Base-by-base conservation (phyloP, 92 coral and sea anemone species). In the Micromussa lordhowensis region DNA sequence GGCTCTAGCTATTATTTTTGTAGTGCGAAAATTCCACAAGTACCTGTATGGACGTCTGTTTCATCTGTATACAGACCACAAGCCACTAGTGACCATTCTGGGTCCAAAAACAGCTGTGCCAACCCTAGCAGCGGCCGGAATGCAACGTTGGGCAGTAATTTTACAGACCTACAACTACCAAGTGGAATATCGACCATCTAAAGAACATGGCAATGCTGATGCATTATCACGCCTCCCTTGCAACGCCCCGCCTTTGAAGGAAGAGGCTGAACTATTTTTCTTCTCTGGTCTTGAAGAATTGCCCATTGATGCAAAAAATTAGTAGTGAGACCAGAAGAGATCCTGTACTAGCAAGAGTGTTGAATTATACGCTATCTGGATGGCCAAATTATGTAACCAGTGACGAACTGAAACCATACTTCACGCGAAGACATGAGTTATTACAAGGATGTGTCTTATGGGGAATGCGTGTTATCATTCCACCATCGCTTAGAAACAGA, bases 191-290 rank as follows among this genome's bases (percentile, higher is more conserved):
- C n/a, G n/a, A n/a, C n/a, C n/a, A n/a, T n/a, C n/a, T n/a, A n/a
- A n/a, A n/a, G n/a, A n/a, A n/a, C n/a, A n/a, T n/a, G n/a, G n/a
- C n/a, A n/a, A n/a, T n/a, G n/a, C n/a, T n/a, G n/a, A n/a, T n/a
- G n/a, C n/a, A n/a, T n/a, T n/a, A n/a, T n/a, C n/a, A n/a, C 84
- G 91, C 57, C 90, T 93, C 34, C 93, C 96, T 4, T 54, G 74
- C n/a, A 86, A 84, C 55, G 54, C 32, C 53, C 76, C 55, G 11
- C 87, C 78, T 15, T 31, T 86, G 76, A 73, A 83, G 59, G 92
- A 90, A 61, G 92, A 94, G 36, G 88, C 82, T 59, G 90, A 87
- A 77, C 29, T 92, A 19, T 82, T 48, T 51, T 87, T 82, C 86
- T 75, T 90, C 88, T 83, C 86, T 26, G 87, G 79, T 21, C 76